These are phyloP conservation scores for Oscheius sp. DNA, from an alignment of 1,140 invertebrate species.

Conservation along the genomic window DNA sequence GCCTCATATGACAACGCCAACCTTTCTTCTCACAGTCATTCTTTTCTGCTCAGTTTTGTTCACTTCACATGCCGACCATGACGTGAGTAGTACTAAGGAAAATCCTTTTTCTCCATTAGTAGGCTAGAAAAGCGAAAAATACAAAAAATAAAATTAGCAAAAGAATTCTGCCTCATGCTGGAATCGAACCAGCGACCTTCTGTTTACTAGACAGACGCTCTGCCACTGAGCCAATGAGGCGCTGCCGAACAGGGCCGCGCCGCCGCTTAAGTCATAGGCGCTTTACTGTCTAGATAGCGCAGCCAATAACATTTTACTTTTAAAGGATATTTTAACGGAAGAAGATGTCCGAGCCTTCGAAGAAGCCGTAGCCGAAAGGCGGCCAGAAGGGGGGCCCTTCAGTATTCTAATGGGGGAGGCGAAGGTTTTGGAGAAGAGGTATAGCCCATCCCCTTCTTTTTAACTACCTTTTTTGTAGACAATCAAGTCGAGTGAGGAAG, in stretches of 20 bases:
- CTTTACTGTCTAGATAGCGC: neutral
- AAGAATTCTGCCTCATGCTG: constrained; percentile 43
- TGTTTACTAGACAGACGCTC: constrained; percentile 53
- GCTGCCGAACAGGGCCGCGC: neutral
- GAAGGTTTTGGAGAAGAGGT: no score
- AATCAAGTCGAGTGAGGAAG: neutral
- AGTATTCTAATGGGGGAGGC: no score
- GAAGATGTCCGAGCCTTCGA: neutral
- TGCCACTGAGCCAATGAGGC: constrained; percentile 48
- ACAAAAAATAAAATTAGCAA: neutral
- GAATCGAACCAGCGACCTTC: constrained; percentile 55
- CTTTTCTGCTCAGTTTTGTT: neutral
- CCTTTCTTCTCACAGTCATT: neutral
- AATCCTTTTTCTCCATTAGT: no score
- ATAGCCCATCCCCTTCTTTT: no score
- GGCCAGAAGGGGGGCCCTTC: neutral
- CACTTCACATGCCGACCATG: no score
- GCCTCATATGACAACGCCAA: neutral
- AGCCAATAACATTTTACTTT: neutral
- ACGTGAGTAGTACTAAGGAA: no score
- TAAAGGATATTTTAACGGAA: neutral
- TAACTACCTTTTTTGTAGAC: neutral
- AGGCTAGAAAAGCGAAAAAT: no score
- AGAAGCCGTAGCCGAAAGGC: neutral
- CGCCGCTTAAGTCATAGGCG: neutral